A percentile compares a stretch with the other conserved stretches of the same genome.
Evolutionary conservation across 2,888 invertebrate species (phyloP).

Genomic region (Neoitamus cyanurus): DNA sequence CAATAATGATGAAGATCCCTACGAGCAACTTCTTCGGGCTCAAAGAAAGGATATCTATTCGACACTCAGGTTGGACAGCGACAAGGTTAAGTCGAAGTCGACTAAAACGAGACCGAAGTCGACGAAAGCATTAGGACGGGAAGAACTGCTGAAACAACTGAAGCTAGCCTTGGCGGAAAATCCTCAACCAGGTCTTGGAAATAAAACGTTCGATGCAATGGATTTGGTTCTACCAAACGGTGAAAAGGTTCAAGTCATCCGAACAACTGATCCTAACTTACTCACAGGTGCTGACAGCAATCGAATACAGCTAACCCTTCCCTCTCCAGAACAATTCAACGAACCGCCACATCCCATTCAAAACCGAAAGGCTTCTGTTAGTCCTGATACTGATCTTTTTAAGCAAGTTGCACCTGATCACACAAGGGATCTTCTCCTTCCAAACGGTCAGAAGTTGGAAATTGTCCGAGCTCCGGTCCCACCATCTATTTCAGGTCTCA

Average conservation of each 20-base stretch:
- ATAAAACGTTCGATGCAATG: conserved; percentile 77
- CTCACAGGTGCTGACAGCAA: conserved; percentile 68
- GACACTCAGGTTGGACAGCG: conserved; percentile 70
- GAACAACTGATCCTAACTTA: conserved; percentile 77
- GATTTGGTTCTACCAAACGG: conserved; percentile 81
- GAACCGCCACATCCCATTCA: background rate
- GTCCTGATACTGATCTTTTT: background rate
- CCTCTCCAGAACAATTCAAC: background rate
- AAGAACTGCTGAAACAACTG: conserved; percentile 79
- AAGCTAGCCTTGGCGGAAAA: conserved; percentile 79
- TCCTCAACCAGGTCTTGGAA: conserved; percentile 72
- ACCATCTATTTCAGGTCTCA: conserved; percentile 68
- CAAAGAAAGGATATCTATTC: conserved; percentile 71
- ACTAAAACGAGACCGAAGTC: conserved; percentile 69
- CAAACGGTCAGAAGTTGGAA: conserved; percentile 81
- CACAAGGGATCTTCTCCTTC: conserved; percentile 77
- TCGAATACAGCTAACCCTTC: conserved; percentile 9
- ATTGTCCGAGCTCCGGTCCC: conserved; percentile 76
- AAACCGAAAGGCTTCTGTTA: background rate
- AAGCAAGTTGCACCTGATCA: conserved; percentile 59
- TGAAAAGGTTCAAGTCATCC: conserved; percentile 79
- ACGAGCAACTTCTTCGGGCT: conserved; percentile 65
- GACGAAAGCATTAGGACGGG: conserved; percentile 72
- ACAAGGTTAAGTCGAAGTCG: conserved; percentile 67
- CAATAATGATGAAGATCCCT: conserved; percentile 60